phyloP scores from a whole-genome alignment of 2,113 vertebrate genomes.

The Gopherus evgoodei region DNA sequence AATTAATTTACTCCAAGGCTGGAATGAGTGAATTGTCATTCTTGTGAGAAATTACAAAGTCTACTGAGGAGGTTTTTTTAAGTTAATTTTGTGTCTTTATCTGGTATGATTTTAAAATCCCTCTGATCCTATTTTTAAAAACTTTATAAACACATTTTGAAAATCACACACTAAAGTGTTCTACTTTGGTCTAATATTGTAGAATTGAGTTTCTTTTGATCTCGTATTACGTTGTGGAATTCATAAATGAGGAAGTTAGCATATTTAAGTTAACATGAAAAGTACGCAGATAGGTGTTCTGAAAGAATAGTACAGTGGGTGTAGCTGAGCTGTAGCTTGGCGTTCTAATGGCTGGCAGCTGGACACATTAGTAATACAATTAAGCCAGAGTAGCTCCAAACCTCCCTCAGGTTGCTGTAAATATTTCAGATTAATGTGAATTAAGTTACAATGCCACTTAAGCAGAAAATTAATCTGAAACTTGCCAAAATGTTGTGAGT shows the following conservation, averaged over 20 bases:
- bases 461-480: neutral
- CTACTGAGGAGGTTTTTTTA: neutral
- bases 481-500: slow-evolving; percentile 10
- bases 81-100: neutral
- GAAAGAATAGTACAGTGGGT: neutral
- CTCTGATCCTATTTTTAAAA: neutral
- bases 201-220: neutral
- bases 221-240: neutral
- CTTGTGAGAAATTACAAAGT: neutral
- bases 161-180: neutral
- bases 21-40: slow-evolving; percentile 20
- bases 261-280: neutral
- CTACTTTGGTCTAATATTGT: neutral
- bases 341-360: neutral
- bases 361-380: neutral
- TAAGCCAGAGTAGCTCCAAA: neutral
- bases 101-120: neutral
- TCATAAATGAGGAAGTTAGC: neutral
- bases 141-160: neutral
- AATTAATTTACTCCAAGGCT: slow-evolving; percentile 36
- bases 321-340: neutral
- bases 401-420: slow-evolving; percentile 9
- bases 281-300: neutral
- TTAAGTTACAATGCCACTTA: neutral
- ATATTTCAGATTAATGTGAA: slow-evolving; percentile 24